Base-by-base conservation (phyloP, 2,888 invertebrate genomes). In the Drosophila demipolita region DNA sequence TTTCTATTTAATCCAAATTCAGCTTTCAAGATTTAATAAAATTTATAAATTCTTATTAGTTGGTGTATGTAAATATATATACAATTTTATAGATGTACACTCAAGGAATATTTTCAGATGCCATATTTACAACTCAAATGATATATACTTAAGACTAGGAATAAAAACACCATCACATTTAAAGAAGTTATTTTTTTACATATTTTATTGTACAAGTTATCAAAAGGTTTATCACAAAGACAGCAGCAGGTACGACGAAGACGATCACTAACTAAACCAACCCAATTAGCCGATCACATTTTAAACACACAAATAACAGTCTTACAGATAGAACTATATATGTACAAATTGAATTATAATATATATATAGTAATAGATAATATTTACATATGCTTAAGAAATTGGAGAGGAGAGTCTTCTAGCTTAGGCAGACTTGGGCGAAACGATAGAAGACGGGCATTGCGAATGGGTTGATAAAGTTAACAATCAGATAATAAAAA, bases 381-480 rank as follows among this genome's bases (percentile, higher is more conserved):
- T 53, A 77, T 80, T 76, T 80, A 67, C 54, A 60, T 70, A 61
- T 64, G 65, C 62, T 60, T 62, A 38, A n/a, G 11, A 65, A 73
- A 68, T 64, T 71, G 58, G 53, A 54, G 52, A 29, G 4, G 53
- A 50, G 26, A 17, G 32, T 36, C 29, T 36, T 65, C 64, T 60
- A 91, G 48, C 79, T 85, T 66, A 92, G 78, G 65, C 79, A 91
- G 35, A 80, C 86, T 76, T 91, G 79, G 62, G 87, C 91, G 81
- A 92, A 84, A 70, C 91, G 90, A 83, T 91, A 91, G 65, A 91
- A 92, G 40, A 91, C 77, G 54, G 92, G 86, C 86, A 90, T 91
- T 33, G 91, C 92, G 75, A 91, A 91, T 5, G 92, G 92, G 83
- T 91, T 91, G 64, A 91, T 77, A 82, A 92, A 91, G 72, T 91